Evolutionary conservation across 2,797 vertebrate genomes (phyloP), one percentile per base, ranked within the genome.

Genomic region (Anguilla obscura): DNA sequence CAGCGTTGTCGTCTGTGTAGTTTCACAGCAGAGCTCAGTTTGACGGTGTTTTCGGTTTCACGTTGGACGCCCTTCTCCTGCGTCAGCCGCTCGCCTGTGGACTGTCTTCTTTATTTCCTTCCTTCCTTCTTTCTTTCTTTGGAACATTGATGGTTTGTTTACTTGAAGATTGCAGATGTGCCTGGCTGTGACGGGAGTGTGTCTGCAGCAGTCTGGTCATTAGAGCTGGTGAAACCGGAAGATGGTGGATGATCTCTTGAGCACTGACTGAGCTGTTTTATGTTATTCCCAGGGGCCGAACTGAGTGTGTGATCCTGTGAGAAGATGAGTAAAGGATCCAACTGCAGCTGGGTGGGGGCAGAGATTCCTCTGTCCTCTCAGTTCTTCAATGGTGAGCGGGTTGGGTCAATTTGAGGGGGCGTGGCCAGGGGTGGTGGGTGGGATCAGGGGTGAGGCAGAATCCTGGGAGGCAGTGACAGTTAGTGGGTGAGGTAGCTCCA

Each of bases 321-420:
- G n/a, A 94, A 52, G 84, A 94, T 94, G 94, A 90, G 87, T n/a
- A 93, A 90, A 85, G 88, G 63, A 54, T 30, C 82, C 66, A 97
- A 97, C 94, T 97, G 97, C 86, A 96, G 94, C 88, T 92, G 94
- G 91, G 91, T 93, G 1, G 92, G 93, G 10, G 91, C 91, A 33
- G 95, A 94, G 85, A 95, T 97, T 87, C 96, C 96, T 33, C 90
- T 97, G 85, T 97, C 97, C 0, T 95, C 94, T 0, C 93, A 96
- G 21, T 93, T 97, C 86, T 96, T 97, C 89, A 94, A 92, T 87
- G 96, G 97, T 97, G 89, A 93, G 89, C 9, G 14, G n/a, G 63
- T 66, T 66, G 63, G 63, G 63, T 1, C 63, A 24, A 66, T 66
- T 66, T 9, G 7, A 63, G 58, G 58, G 58, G 10, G 21, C 30